These are phyloP conservation scores for Gambelia wislizenii DNA, from an alignment of 2,797 vertebrate species.

Conservation along the genomic window DNA sequence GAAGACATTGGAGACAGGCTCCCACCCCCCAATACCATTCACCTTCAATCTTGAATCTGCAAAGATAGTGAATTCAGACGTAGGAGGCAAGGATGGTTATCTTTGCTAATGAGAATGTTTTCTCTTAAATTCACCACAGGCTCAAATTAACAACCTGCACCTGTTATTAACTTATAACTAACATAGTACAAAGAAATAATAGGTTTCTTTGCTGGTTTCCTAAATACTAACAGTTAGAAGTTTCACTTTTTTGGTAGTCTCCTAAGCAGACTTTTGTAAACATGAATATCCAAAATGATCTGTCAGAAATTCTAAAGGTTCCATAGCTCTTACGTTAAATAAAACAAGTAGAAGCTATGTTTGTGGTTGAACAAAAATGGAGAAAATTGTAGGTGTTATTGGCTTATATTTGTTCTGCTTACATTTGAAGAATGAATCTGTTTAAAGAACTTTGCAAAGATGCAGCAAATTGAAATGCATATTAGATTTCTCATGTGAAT, in stretches of 20 bases:
- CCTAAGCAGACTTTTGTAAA: not conserved
- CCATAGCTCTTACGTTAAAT: not conserved
- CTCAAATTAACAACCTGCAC: constrained; percentile 27
- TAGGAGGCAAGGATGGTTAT: not conserved
- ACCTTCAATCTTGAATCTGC: constrained; percentile 23
- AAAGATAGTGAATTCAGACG: not conserved
- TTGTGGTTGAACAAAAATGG: not conserved
- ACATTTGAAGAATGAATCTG: not conserved
- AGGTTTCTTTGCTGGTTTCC: not conserved
- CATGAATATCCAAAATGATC: not conserved
- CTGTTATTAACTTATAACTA: not conserved
- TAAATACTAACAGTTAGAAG: not conserved
- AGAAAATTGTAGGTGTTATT: not conserved
- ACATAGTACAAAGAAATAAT: not conserved
- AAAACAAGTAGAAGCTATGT: not conserved
- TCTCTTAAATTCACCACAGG: constrained; percentile 2
- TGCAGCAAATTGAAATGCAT: not conserved
- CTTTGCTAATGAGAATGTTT: not conserved
- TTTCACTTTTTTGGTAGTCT: not conserved
- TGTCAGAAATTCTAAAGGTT: not conserved
- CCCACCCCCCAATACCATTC: no score
- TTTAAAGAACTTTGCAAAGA: not conserved
- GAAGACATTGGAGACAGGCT: not conserved
- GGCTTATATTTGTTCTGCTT: not conserved
- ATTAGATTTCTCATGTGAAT: not conserved